A percentile compares a stretch with the other conserved stretches of the same genome.
phyloP scores from a whole-genome alignment of 2,797 vertebrate genomes.

The Karalla daura region DNA sequence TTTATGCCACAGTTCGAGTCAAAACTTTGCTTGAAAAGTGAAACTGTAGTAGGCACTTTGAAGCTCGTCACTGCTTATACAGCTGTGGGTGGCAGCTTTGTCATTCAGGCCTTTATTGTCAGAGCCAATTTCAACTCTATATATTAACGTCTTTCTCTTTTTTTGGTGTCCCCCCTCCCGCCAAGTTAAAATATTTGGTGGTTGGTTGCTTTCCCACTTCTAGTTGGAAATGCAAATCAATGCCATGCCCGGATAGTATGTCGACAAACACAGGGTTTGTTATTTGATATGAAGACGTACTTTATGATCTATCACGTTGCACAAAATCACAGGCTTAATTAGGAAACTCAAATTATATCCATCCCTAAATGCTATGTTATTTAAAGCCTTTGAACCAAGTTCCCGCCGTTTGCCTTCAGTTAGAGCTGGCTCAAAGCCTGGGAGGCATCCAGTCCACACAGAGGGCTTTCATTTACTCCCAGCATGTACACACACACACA shows the following conservation, averaged over 20 bases:
- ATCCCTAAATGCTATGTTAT: conserved; percentile 73
- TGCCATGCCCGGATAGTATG: conserved; percentile 30
- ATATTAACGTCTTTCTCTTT: conserved; percentile 43
- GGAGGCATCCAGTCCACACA: conserved; percentile 67
- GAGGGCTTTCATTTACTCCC: conserved; percentile 74
- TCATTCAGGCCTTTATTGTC: conserved; percentile 32
- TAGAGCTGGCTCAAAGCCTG: conserved; percentile 56
- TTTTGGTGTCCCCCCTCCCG: background rate
- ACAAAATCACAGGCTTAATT: conserved; percentile 70
- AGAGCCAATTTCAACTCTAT: conserved; percentile 28
- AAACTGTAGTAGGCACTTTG: conserved; percentile 23
- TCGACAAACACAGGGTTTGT: conserved; percentile 18
- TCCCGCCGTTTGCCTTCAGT: conserved; percentile 55
- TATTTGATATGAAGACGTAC: conserved; percentile 36
- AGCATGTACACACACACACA: conserved; percentile 32
- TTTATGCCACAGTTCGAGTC: no score
- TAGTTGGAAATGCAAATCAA: conserved; percentile 48
- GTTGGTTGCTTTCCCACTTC: conserved; percentile 39
- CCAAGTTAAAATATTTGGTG: conserved; percentile 33
- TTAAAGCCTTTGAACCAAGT: conserved; percentile 72
- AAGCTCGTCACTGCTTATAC: conserved; percentile 10
- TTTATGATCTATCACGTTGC: conserved; percentile 61
- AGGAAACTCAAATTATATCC: conserved; percentile 72
- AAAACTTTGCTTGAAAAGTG: conserved; percentile 22
- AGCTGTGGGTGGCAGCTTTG: conserved; percentile 31